phyloP scores from a whole-genome alignment of 2,797 vertebrate genomes.

The Labeo calbasu region DNA sequence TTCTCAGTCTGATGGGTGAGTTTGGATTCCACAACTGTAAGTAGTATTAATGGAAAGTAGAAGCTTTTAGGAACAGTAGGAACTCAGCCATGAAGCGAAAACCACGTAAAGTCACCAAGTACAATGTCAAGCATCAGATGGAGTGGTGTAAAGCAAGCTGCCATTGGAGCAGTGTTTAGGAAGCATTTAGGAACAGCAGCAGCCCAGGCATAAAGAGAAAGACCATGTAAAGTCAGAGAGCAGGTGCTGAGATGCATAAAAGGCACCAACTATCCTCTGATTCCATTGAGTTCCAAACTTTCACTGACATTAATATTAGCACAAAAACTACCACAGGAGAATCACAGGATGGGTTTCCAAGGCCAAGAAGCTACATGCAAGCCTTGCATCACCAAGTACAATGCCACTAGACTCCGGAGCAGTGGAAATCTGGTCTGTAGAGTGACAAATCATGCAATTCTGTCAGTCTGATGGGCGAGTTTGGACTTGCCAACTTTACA shows the following conservation, averaged over 20 bases:
- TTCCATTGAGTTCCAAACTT: not conserved
- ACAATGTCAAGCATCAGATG: too few relatives aligned
- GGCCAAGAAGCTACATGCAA: too few relatives aligned
- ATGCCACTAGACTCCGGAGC: not conserved
- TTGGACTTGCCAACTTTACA: not conserved
- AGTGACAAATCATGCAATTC: not conserved
- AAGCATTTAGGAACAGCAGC: not conserved
- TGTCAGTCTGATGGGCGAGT: not conserved
- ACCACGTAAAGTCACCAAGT: not conserved
- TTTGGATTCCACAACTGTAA: not conserved
- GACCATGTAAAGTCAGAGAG: not conserved
- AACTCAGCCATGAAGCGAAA: not conserved
- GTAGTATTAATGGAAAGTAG: not conserved
- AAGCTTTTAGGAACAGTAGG: not conserved
- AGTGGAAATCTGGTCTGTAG: not conserved
- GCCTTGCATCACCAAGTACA: not conserved
- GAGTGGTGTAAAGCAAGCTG: too few relatives aligned
- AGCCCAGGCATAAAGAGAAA: not conserved
- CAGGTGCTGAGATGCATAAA: too few relatives aligned
- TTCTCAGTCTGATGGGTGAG: not conserved
- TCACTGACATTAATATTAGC: not conserved
- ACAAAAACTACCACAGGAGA: too few relatives aligned
- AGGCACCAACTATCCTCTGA: too few relatives aligned
- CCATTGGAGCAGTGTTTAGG: not conserved
- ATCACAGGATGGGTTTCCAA: too few relatives aligned